Base-by-base conservation (phyloP, 1,140 invertebrate species). In the Bursaphelenchus mucronatus region DNA sequence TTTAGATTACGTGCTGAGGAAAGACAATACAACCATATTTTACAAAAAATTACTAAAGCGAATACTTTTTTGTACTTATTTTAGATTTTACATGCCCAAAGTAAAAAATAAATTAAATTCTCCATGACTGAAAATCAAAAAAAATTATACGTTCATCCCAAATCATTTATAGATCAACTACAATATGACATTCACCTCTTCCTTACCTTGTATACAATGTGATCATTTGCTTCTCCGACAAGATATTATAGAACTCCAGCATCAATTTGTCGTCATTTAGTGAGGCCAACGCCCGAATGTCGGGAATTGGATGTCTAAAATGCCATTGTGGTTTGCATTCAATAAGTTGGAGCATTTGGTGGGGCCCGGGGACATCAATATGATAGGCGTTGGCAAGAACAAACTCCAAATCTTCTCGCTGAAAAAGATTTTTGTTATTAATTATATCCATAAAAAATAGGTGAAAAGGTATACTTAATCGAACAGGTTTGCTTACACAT, bases 181-280 rank as follows among this genome's bases (percentile, higher is more conserved):
- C 30, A 30, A 30, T 30, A 30, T 30, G 5, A 30, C 5, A 3
- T 30, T 30, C 30, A 30, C 2, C 30, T 5, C 30, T 30, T 30
- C 2, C 30, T 30, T 30, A 30, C 30, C 30, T 44, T 3, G 57
- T 59, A 39, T 44, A 59, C 11, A 59, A 39, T 5, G 57, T 44
- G 2, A 59, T 59, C 57, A 59, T 59, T 9, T 59, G 57, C 15
- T 59, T 44, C 40, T 59, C 57, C 41, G 41, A 39, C 15, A 59
- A 39, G 3, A 45, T 13, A 50, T 59, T 59, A 44, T 44, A 59
- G 7, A 59, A 59, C 39, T 59, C 57, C 57, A 59, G 6, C 21
- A 59, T n/a, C 19, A 59, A 30, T 44, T 59, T 59, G 21, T 59
- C 57, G 57, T 59, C 41, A 39, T 59, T 59, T 39, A 59, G 9